Evolutionary conservation across 2,797 vertebrate genomes (phyloP).

Genomic region (Falco novaeseelandiae): DNA sequence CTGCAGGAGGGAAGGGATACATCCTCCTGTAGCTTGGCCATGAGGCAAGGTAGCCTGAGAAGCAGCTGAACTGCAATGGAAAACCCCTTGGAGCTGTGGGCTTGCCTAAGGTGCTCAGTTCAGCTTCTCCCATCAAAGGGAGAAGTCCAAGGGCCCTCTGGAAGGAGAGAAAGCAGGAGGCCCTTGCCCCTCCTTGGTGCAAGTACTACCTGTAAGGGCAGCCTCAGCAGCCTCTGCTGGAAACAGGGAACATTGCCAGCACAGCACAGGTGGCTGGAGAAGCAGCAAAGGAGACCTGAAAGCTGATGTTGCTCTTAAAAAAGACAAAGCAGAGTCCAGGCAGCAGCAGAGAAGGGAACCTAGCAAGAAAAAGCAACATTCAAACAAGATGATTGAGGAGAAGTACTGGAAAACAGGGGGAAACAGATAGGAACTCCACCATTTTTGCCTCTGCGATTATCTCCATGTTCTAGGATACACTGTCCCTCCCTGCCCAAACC

Average conservation of each 20-base stretch:
- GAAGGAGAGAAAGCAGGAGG: fast-evolving
- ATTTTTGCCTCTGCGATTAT: neutral
- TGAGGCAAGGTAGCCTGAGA: neutral
- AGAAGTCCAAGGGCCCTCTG: neutral
- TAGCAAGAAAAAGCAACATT: neutral
- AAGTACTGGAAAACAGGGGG: neutral
- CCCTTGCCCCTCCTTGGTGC: neutral
- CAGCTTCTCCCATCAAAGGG: neutral
- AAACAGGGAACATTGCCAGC: neutral
- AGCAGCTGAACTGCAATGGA: neutral
- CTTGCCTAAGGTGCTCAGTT: neutral
- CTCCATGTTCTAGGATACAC: neutral
- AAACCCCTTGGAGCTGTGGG: neutral
- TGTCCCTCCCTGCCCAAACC: neutral
- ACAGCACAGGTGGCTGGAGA: neutral
- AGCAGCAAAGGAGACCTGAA: neutral
- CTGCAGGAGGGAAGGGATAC: neutral
- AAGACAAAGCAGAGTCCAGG: neutral
- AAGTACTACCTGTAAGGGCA: neutral
- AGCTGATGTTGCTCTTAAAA: neutral
- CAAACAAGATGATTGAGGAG: neutral
- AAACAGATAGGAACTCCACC: neutral
- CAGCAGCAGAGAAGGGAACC: neutral
- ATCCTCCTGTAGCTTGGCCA: neutral
- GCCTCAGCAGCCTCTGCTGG: neutral